Conservation (phyloP, 2,888 invertebrate genomes). For the Tachystola acroxantha region DNA sequence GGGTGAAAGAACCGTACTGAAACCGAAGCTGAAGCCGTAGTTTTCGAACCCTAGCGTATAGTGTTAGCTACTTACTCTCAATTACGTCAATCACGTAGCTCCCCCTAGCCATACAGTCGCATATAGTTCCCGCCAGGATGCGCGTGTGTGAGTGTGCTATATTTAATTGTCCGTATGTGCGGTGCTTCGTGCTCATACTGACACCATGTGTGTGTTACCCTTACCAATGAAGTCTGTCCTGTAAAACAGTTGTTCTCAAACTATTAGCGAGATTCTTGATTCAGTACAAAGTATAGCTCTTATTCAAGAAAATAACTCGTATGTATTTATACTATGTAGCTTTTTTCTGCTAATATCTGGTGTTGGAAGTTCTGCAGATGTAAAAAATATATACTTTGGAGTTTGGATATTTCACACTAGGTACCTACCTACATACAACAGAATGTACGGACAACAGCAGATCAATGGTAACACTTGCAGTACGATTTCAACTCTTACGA, state of each 20-base stretch:
- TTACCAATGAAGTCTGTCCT: slow-evolving; percentile 70
- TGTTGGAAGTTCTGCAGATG: too few relatives aligned
- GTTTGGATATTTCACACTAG: too few relatives aligned
- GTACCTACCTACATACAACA: too few relatives aligned
- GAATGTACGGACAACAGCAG: too few relatives aligned
- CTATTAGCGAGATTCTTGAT: slow-evolving; percentile 15
- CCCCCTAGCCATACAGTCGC: slow-evolving; percentile 42
- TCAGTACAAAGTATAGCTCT: slow-evolving; percentile 5
- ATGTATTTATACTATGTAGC: slow-evolving; percentile 3
- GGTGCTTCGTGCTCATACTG: slow-evolving; percentile 47
- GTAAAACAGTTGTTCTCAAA: slow-evolving; percentile 55
- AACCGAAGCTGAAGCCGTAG: too few relatives aligned
- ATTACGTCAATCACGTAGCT: slow-evolving; percentile 68
- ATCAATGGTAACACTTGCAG: too few relatives aligned
- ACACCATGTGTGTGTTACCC: slow-evolving; percentile 69
- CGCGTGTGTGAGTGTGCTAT: slow-evolving; percentile 61
- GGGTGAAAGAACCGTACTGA: too few relatives aligned
- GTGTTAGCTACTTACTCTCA: slow-evolving; percentile 27
- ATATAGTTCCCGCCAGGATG: slow-evolving; percentile 32
- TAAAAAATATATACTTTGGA: too few relatives aligned
- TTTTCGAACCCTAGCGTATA: slow-evolving; percentile 18
- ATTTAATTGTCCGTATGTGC: slow-evolving; percentile 65
- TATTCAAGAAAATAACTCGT: too few relatives aligned
- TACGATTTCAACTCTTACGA: too few relatives aligned
- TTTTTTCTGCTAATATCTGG: slow-evolving; percentile 8